These are phyloP conservation scores for Cynopterus brachyotis DNA, from an alignment of 2,113 vertebrate genomes.

Conservation along the genomic window DNA sequence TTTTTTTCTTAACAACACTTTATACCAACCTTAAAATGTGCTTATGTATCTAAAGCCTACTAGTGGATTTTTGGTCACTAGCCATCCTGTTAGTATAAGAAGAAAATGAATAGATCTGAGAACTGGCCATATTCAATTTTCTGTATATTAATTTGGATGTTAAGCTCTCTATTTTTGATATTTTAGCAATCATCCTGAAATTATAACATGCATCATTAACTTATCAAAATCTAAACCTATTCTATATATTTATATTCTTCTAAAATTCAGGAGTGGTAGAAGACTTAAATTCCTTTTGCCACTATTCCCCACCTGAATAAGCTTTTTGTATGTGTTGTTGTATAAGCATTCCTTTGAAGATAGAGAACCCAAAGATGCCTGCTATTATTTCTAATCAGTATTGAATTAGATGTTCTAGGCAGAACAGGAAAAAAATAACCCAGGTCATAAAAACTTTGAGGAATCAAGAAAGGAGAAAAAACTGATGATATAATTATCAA, in stretches of 20 bases:
- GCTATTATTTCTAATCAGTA: not conserved
- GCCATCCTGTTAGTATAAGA: not conserved
- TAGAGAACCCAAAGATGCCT: not conserved
- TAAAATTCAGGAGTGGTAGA: not conserved
- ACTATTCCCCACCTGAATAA: not conserved
- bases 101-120: not conserved
- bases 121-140: not conserved
- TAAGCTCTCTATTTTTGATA: slow-evolving; percentile 13
- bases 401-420: not conserved
- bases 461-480: not conserved
- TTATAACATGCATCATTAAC: not conserved
- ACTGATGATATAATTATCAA: not conserved
- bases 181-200: slow-evolving; percentile 25
- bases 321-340: not conserved
- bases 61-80: not conserved
- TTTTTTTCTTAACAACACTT: not conserved
- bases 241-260: not conserved
- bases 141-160: slow-evolving; percentile 17
- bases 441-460: not conserved
- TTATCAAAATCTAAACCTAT: not conserved
- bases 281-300: not conserved
- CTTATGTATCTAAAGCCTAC: not conserved
- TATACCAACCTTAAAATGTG: not conserved
- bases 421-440: not conserved
- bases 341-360: not conserved